Percentiles rank a stretch among this genome's conserved stretches.
Evolutionary conservation across 2,888 invertebrate species (phyloP).

Genomic region (Diplolepis rosae): DNA sequence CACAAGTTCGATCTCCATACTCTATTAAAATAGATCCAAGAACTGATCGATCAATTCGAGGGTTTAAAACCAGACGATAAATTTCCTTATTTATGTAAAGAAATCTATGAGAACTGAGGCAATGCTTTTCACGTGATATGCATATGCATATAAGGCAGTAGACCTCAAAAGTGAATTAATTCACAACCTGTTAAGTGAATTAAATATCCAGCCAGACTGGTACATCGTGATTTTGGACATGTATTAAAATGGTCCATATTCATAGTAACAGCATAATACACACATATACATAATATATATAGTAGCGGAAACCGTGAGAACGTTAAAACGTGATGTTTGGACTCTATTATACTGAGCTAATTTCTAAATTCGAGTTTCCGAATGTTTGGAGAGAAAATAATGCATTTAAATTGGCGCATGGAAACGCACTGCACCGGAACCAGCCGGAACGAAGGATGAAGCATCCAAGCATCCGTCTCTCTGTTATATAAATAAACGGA

Average conservation of each 20-base stretch:
- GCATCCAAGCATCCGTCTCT: constrained; percentile 11
- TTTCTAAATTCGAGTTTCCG: neutral
- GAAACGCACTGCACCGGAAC: constrained; percentile 12
- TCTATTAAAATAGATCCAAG: no score
- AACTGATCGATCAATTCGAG: no score
- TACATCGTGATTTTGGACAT: constrained; percentile 1
- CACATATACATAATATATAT: no score
- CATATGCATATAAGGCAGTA: neutral
- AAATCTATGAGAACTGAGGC: neutral
- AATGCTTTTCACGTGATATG: neutral
- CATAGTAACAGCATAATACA: neutral
- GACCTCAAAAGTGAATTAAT: neutral
- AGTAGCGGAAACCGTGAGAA: neutral
- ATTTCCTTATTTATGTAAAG: neutral
- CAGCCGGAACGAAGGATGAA: constrained; percentile 2
- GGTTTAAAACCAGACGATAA: neutral
- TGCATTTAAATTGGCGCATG: neutral
- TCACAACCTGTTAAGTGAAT: neutral
- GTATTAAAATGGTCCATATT: neutral
- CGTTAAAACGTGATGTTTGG: neutral
- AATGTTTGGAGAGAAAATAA: neutral
- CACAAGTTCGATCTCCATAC: no score
- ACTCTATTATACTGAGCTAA: neutral
- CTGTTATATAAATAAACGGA: constrained; percentile 40
- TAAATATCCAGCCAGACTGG: constrained; percentile 2